A percentile compares a stretch with the other conserved stretches of the same genome.
Conservation (phyloP, 2,888 invertebrate species). For the Lasiommata megera region DNA sequence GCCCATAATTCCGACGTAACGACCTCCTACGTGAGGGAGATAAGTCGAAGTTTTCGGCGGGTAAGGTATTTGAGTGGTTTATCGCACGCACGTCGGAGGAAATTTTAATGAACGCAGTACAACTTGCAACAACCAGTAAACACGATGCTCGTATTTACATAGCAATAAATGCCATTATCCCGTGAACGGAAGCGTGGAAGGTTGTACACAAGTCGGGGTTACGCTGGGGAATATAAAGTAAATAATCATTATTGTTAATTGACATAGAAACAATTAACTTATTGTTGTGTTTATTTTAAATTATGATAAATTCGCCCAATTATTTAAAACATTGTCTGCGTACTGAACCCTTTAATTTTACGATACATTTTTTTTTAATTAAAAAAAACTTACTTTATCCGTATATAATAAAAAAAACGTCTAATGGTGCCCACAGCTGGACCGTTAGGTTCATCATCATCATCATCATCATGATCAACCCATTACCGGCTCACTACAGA, state of each 20-base stretch:
- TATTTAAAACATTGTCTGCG: background rate
- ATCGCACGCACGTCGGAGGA: conserved; percentile 75
- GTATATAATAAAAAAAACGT: no score
- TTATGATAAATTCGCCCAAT: background rate
- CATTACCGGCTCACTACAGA: no score
- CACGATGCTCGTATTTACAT: background rate
- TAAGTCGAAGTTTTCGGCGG: conserved; percentile 75
- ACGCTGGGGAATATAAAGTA: conserved; percentile 6
- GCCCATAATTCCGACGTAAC: conserved; percentile 75
- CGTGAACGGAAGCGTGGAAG: background rate
- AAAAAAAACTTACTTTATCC: no score
- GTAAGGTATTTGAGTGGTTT: conserved; percentile 60
- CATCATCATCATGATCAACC: no score
- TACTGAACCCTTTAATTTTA: background rate
- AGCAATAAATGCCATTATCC: background rate
- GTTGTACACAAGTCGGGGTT: conserved; percentile 1
- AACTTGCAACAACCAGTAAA: background rate
- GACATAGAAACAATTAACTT: conserved; percentile 4
- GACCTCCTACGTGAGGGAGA: conserved; percentile 76
- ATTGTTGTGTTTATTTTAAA: conserved; percentile 7
- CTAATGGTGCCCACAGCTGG: no score
- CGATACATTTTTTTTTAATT: no score
- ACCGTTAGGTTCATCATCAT: no score
- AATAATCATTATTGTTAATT: conserved; percentile 9
- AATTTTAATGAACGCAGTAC: conserved; percentile 67